A percentile compares a stretch with the other conserved stretches of the same genome.
Evolutionary conservation across 1,140 invertebrate species (phyloP).

Genomic region (Listronotus bonariensis): DNA sequence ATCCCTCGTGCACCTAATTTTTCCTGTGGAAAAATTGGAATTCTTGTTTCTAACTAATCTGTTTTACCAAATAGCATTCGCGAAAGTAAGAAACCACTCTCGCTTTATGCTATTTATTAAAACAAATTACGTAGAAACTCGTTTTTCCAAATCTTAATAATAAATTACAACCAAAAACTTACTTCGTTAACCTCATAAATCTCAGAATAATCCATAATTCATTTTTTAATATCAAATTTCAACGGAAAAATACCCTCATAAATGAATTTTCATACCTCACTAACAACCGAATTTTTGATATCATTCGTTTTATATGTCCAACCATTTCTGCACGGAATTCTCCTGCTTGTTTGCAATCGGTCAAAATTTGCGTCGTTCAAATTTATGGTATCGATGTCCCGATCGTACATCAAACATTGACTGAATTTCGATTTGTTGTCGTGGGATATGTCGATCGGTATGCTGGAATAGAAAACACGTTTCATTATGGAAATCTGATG

Average conservation of each 20-base stretch:
- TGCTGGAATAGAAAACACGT: constrained; percentile 57
- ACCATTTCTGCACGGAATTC: constrained; percentile 64
- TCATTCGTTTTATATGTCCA: constrained; percentile 68
- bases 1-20: no score
- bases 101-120: no score
- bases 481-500: neutral
- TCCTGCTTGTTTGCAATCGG: neutral
- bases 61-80: no score
- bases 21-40: no score
- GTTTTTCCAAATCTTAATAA: no score
- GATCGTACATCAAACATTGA: constrained; percentile 68
- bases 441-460: constrained; percentile 60
- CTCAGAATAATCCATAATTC: no score
- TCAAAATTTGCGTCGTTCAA: constrained; percentile 14
- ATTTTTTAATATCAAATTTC: no score
- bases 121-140: no score
- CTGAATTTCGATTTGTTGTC: constrained; percentile 60
- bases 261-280: constrained; percentile 4
- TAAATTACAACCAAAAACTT: no score
- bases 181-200: no score
- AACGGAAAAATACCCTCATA: neutral
- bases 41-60: no score
- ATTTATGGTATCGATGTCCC: constrained; percentile 60
- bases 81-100: no score
- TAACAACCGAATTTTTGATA: constrained; percentile 60